Evolutionary conservation across 2,888 invertebrate genomes (phyloP).

Genomic region (Lepidochrysops patricia): DNA sequence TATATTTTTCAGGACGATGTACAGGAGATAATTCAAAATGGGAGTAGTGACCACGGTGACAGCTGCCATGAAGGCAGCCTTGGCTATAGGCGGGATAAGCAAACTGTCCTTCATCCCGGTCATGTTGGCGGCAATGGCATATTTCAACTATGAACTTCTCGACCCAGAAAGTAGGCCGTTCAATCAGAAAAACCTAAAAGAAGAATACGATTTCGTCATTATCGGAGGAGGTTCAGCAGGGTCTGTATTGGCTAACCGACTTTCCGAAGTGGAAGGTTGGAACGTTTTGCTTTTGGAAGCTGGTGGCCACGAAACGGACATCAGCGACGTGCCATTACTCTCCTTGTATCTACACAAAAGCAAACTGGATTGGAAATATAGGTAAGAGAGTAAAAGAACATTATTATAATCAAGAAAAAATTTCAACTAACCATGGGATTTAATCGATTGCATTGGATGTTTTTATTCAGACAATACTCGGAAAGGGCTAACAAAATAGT

Average conservation of each 20-base stretch:
- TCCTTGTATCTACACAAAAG: constrained; percentile 92
- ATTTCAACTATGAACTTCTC: constrained; percentile 88
- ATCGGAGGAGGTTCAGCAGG: constrained; percentile 91
- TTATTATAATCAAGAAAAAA: too few relatives aligned
- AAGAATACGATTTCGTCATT: constrained; percentile 87
- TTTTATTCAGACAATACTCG: too few relatives aligned
- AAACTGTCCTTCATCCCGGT: constrained; percentile 84
- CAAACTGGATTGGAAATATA: constrained; percentile 92
- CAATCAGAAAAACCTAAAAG: constrained; percentile 76
- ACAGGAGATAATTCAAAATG: constrained; percentile 40
- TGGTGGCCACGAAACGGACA: constrained; percentile 90
- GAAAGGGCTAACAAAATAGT: too few relatives aligned
- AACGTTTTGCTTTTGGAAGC: constrained; percentile 87
- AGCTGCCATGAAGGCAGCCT: constrained; percentile 81
- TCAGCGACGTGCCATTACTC: constrained; percentile 89
- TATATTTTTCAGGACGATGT: constrained; percentile 16
- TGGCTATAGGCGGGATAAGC: constrained; percentile 80
- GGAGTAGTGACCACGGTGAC: constrained; percentile 66
- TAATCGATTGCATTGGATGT: too few relatives aligned
- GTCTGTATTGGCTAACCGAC: constrained; percentile 85
- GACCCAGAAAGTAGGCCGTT: constrained; percentile 89
- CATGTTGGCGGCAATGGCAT: constrained; percentile 83
- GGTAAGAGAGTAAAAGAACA: constrained; percentile 62
- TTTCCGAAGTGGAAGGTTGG: constrained; percentile 86
- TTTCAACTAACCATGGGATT: too few relatives aligned